These are phyloP conservation scores for Morpho deidamia DNA, from an alignment of 2,888 invertebrate genomes.

Conservation along the genomic window DNA sequence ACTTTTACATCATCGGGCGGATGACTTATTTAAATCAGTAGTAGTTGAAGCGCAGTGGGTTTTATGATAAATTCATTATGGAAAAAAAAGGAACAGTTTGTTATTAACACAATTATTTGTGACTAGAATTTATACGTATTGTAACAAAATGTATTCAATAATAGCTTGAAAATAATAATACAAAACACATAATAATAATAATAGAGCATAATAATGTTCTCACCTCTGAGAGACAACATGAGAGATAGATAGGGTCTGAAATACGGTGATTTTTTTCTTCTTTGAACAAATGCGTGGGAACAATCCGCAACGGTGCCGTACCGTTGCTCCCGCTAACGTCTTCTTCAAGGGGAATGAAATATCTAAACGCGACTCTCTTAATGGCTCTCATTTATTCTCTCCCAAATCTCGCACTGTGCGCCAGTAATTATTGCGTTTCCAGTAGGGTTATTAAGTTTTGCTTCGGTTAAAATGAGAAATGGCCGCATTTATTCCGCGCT, in stretches of 20 bases:
- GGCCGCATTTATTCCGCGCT: slow-evolving; percentile 67
- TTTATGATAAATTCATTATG: no score
- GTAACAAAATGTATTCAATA: no score
- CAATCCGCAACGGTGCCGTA: slow-evolving; percentile 43
- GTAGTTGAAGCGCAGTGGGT: no score
- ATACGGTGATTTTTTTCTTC: slow-evolving; percentile 8
- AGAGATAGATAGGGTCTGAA: not conserved
- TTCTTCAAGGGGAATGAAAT: slow-evolving; percentile 74
- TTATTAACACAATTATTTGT: no score
- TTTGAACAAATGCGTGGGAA: slow-evolving; percentile 65
- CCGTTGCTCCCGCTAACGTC: slow-evolving; percentile 57
- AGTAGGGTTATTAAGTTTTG: slow-evolving; percentile 76
- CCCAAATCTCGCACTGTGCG: slow-evolving; percentile 72
- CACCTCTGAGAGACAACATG: slow-evolving; percentile 11
- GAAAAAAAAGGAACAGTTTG: no score
- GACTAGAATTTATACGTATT: no score
- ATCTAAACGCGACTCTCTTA: slow-evolving; percentile 74
- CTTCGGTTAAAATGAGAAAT: slow-evolving; percentile 75
- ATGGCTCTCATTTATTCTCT: slow-evolving; percentile 74
- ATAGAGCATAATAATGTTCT: not conserved
- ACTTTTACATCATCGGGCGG: no score
- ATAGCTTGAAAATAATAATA: no score
- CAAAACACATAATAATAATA: no score
- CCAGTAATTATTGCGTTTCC: slow-evolving; percentile 74
- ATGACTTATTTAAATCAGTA: no score